A percentile compares a stretch with the other conserved stretches of the same genome.
Evolutionary conservation across 2,888 invertebrate genomes (phyloP).

Genomic region (Ctena decussata): DNA sequence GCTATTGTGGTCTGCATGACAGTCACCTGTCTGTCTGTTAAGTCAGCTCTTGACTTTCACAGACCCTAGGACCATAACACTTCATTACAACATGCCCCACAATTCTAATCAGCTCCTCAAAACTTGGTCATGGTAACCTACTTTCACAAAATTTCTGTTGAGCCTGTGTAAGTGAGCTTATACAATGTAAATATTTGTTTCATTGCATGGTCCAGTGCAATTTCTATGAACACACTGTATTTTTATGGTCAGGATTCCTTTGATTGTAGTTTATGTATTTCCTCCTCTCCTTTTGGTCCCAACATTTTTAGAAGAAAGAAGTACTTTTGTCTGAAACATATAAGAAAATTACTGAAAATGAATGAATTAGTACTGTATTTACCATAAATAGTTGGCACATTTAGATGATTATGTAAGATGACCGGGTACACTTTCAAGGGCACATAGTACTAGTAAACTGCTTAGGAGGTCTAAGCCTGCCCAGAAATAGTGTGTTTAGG

Average conservation of each 20-base stretch:
- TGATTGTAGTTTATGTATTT: conserved; percentile 40
- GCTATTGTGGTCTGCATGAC: no score
- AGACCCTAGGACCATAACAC: no score
- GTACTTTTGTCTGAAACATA: conserved; percentile 52
- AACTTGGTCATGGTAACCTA: no score
- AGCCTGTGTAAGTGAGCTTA: no score
- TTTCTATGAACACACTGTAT: no score
- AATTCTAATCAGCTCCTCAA: no score
- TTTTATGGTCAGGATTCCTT: background rate
- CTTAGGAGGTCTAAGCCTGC: background rate
- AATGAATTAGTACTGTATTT: background rate
- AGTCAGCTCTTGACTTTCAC: no score
- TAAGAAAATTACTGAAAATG: background rate
- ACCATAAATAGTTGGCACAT: background rate
- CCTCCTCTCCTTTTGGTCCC: conserved; percentile 42
- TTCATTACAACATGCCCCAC: no score
- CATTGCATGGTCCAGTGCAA: no score
- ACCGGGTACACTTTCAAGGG: background rate
- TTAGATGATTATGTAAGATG: background rate
- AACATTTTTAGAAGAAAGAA: conserved; percentile 39
- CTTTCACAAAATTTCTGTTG: no score
- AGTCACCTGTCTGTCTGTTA: no score
- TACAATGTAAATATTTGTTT: no score
- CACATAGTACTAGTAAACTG: background rate
- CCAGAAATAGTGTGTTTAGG: background rate